Conservation (phyloP, 2,113 vertebrate species). For the Nipponia nippon region DNA sequence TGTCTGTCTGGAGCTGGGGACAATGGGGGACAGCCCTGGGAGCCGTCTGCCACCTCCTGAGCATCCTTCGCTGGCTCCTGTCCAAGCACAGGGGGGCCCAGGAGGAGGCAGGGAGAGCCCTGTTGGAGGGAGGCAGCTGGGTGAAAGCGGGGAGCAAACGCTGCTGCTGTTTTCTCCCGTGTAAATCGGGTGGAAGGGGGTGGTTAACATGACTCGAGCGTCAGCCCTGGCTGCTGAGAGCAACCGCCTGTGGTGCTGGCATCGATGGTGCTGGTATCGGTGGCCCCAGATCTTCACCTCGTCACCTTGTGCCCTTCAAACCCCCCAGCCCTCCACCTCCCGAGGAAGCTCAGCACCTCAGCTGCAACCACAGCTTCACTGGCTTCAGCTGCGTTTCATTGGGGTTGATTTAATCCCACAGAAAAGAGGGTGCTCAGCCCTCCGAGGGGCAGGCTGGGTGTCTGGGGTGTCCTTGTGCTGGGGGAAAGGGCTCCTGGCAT, state of each 20-base stretch:
- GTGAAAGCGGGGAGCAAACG: background rate
- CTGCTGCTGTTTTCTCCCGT: background rate
- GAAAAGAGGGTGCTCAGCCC: background rate
- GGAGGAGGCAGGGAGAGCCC: background rate
- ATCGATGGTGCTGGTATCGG: accelerated
- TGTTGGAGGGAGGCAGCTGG: background rate
- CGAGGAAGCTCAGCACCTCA: background rate
- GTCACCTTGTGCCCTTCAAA: background rate
- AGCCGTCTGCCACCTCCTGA: background rate
- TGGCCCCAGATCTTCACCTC: background rate
- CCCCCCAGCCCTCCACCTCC: background rate
- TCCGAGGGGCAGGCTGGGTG: accelerated
- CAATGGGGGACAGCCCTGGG: background rate
- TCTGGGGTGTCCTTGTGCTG: background rate
- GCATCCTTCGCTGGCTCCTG: background rate
- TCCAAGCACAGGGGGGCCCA: background rate
- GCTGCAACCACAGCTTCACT: background rate
- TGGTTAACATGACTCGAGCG: background rate
- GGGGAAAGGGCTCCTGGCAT: background rate
- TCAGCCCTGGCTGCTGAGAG: background rate
- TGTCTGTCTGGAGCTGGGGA: background rate
- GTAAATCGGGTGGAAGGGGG: background rate
- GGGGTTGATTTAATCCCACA: background rate
- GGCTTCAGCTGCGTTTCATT: background rate
- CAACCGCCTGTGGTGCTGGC: accelerated